These are phyloP conservation scores for Furcifer pardalis DNA, from an alignment of 2,797 vertebrate species.

Conservation along the genomic window DNA sequence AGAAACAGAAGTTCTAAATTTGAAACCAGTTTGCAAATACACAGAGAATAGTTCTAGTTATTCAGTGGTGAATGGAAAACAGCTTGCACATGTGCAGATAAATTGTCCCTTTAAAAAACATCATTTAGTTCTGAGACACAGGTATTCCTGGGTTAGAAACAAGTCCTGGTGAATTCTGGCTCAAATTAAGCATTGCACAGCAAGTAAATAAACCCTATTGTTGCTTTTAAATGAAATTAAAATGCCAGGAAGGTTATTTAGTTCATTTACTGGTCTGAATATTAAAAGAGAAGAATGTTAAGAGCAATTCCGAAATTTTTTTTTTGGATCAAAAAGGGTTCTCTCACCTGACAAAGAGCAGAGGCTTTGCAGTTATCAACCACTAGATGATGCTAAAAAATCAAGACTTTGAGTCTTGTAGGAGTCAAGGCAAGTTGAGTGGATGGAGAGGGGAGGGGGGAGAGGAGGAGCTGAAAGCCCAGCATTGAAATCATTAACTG, in stretches of 20 bases:
- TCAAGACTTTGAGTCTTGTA: slow-evolving; percentile 28
- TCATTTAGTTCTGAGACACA: neutral
- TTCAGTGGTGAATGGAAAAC: neutral
- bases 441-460: slow-evolving; percentile 13
- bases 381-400: slow-evolving; percentile 71
- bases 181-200: neutral
- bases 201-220: neutral
- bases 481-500: slow-evolving; percentile 61
- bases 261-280: neutral
- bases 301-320: neutral
- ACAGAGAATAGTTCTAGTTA: neutral
- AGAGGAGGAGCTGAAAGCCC: slow-evolving; percentile 66
- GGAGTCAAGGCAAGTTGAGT: slow-evolving; percentile 40
- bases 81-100: neutral
- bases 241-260: rapidly evolving
- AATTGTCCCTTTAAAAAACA: neutral
- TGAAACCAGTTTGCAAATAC: neutral
- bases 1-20: neutral
- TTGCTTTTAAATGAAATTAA: slow-evolving; percentile 10
- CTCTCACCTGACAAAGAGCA: neutral
- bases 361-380: slow-evolving; percentile 8
- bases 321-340: slow-evolving; percentile 17
- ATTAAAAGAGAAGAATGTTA: neutral
- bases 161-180: neutral
- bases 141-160: neutral